Percentiles rank a stretch among this genome's conserved stretches.
These are phyloP conservation scores for Gerris buenoi DNA, from an alignment of 1,140 invertebrate species.

Conservation along the genomic window DNA sequence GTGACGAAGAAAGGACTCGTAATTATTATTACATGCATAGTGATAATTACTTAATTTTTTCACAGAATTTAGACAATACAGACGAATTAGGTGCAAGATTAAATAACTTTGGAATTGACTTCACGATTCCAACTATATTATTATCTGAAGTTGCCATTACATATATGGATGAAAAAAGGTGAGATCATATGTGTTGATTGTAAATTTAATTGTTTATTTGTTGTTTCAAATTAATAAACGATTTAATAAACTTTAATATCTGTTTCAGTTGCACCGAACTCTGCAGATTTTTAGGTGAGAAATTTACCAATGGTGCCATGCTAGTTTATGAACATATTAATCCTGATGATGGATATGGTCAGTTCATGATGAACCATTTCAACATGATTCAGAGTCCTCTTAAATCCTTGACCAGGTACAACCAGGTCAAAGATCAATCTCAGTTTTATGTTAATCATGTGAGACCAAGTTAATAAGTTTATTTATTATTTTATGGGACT, in stretches of 20 bases:
- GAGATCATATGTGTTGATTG: conserved; percentile 6
- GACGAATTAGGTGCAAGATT: conserved; percentile 61
- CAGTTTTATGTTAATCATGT: conserved; percentile 31
- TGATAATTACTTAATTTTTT: conserved; percentile 76
- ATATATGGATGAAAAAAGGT: conserved; percentile 53
- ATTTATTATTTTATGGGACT: too few species aligned
- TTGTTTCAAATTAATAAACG: background rate
- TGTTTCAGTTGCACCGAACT: background rate
- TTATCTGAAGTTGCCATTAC: conserved; percentile 92
- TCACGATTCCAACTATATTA: conserved; percentile 69
- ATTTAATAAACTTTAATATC: background rate
- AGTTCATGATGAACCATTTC: conserved; percentile 36
- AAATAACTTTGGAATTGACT: conserved; percentile 53
- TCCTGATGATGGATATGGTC: conserved; percentile 35
- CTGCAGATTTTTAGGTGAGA: conserved; percentile 12
- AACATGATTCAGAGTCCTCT: conserved; percentile 33
- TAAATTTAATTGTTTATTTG: background rate
- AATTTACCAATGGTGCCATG: conserved; percentile 31
- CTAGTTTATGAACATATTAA: conserved; percentile 37
- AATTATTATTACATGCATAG: conserved; percentile 34
- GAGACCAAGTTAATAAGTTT: too few species aligned
- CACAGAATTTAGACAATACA: conserved; percentile 69
- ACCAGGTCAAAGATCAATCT: conserved; percentile 28
- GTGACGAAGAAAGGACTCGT: background rate
- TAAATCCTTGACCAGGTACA: conserved; percentile 30